Evolutionary conservation across 2,888 invertebrate genomes (phyloP), one percentile per base, ranked within the genome.

Genomic region (Isoperla grammatica): DNA sequence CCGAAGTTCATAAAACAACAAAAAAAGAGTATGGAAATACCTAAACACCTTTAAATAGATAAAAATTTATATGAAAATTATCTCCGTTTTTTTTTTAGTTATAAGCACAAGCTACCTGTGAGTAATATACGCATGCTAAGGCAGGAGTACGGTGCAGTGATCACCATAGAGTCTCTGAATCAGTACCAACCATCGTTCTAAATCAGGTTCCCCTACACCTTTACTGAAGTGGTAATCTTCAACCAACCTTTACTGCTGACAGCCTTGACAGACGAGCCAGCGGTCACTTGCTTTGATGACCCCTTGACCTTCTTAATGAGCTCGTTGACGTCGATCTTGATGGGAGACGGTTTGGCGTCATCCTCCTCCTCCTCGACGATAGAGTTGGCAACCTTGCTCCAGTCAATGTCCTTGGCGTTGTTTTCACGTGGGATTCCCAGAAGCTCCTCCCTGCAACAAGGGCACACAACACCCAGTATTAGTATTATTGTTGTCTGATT

Each of bases 341-440:
- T 83, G 0, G 90, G 83, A 64, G 85, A 78, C 1, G 79, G 69
- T 48, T 72, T 71, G 63, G 74, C 75, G 57, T 71, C 75, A 23
- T 58, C 74, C 73, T 50, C 53, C 5, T 46, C 46, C 12, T 46
- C 46, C 39, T 19, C 53, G 1, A 77, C 78, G 39, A 81, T 79
- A 1, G 84, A 83, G 8, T 85, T 79, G 0, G 92, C 92, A 0
- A 93, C 84, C 42, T 82, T 79, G 1, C 84, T 80, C 93, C 93
- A 94, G 74, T 93, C 90, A 0, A 93, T 82, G 72, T 94, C 93
- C 73, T 91, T 90, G 0, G 85, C 86, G 71, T 86, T 86, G 67
- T 86, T 86, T 39, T 89, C 90, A 65, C 94, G 82, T 0, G 92
- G 88, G 29, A 90, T 84, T 17, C 94, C 93, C 23, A 87, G 76